These are phyloP conservation scores for Rallus crepitans DNA, from an alignment of 2,797 vertebrate genomes.

Conservation along the genomic window DNA sequence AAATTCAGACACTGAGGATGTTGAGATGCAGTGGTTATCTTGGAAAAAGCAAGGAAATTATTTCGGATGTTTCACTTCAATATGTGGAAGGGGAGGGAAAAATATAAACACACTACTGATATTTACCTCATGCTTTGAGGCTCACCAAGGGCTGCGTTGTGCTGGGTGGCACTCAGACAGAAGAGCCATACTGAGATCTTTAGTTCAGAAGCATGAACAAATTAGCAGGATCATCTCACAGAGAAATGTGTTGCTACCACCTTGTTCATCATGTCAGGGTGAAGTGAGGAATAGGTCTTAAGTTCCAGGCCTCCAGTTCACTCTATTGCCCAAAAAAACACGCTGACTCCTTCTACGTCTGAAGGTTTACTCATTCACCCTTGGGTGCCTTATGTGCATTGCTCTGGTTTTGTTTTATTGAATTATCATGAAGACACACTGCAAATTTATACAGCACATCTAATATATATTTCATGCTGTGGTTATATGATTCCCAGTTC, in stretches of 20 bases:
- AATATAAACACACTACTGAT: too few relatives aligned
- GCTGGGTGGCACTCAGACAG: neutral
- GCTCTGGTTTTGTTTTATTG: neutral
- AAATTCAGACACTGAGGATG: neutral
- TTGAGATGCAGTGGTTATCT: neutral
- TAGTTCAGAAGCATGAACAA: neutral
- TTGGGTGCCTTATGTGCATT: neutral
- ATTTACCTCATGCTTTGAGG: neutral
- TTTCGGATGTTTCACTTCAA: neutral
- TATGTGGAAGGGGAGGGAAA: neutral
- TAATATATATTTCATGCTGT: neutral
- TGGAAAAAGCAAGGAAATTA: neutral
- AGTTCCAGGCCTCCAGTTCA: neutral
- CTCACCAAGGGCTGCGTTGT: too few relatives aligned
- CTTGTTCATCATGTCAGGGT: fast-evolving
- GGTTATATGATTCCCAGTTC: neutral
- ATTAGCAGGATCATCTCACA: neutral
- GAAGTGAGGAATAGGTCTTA: neutral
- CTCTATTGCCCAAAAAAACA: neutral
- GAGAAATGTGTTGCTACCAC: neutral
- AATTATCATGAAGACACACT: neutral
- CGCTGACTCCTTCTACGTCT: fast-evolving
- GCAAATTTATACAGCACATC: neutral
- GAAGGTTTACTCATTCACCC: neutral
- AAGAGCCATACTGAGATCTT: fast-evolving